Conservation (phyloP, 2,113 vertebrate genomes). For the Centropus unirufus region DNA sequence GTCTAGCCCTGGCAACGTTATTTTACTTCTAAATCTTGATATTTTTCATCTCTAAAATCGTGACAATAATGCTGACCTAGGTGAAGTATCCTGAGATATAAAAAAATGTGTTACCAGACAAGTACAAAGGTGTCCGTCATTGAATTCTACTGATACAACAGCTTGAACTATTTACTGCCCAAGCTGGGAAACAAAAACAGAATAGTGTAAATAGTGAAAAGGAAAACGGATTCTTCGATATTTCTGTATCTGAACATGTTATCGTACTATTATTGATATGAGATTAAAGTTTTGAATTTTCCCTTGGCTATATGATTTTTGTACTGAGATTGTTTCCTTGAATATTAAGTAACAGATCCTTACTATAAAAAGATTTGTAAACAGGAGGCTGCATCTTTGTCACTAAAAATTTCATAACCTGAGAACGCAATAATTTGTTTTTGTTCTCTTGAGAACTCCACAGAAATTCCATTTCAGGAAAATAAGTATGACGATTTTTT, state of each 20-base stretch:
- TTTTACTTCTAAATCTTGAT: not conserved
- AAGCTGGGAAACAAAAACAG: not conserved
- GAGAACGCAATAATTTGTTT: not conserved
- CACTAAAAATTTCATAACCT: constrained; percentile 8
- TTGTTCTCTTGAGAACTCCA: not conserved
- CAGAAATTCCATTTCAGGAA: not conserved
- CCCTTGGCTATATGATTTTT: not conserved
- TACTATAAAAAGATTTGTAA: not conserved
- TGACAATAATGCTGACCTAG: not conserved
- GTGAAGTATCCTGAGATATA: not conserved
- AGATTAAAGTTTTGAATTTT: not conserved
- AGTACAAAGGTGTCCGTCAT: not conserved
- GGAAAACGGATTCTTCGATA: not conserved
- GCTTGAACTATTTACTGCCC: not conserved
- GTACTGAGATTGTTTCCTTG: not conserved
- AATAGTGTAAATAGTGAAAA: not conserved
- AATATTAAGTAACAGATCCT: constrained; percentile 19
- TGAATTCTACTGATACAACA: not conserved
- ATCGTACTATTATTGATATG: not conserved
- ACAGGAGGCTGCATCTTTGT: constrained; percentile 1
- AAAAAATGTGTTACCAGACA: not conserved
- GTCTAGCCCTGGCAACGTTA: not conserved
- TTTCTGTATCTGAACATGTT: not conserved
- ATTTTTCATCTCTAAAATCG: not conserved
- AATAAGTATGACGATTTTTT: not conserved